A percentile compares a stretch with the other conserved stretches of the same genome.
These are phyloP conservation scores for Nomada fucata DNA, from an alignment of 2,888 invertebrate genomes.

Conservation along the genomic window DNA sequence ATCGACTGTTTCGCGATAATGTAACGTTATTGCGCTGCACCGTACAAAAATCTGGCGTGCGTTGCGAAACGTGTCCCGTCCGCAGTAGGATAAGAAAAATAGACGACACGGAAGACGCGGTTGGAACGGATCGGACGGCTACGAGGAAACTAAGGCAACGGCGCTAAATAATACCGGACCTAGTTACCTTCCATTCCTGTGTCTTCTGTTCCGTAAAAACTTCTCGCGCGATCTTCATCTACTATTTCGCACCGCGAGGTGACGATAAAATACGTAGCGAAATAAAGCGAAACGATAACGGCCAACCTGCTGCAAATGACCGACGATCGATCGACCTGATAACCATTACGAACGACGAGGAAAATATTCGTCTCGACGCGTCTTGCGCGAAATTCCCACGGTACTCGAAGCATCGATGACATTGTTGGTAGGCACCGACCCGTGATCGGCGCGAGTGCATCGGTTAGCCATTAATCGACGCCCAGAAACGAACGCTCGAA, in stretches of 20 bases:
- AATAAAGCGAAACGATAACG: too few relatives aligned
- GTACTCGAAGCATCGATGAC: neutral
- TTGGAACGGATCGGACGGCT: too few relatives aligned
- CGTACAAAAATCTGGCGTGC: neutral
- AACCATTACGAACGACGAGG: too few relatives aligned
- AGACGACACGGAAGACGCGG: neutral
- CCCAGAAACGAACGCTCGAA: neutral
- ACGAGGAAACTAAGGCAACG: too few relatives aligned
- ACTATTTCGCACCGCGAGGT: too few relatives aligned
- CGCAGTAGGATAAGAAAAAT: neutral
- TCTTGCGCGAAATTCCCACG: neutral
- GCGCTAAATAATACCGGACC: too few relatives aligned
- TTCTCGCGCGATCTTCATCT: too few relatives aligned
- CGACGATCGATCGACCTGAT: too few relatives aligned
- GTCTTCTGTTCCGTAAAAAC: too few relatives aligned
- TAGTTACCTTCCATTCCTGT: too few relatives aligned
- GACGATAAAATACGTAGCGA: too few relatives aligned
- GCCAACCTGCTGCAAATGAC: too few relatives aligned
- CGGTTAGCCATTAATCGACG: constrained; percentile 22
- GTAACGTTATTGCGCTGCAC: constrained; percentile 24
- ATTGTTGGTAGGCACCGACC: neutral
- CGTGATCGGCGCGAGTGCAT: neutral
- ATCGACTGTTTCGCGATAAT: constrained; percentile 19
- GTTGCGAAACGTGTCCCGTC: neutral
- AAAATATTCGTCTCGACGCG: neutral